Evolutionary conservation across 2,888 invertebrate genomes (phyloP), one percentile per base, ranked within the genome.

Genomic region (Heliconius charithonia): DNA sequence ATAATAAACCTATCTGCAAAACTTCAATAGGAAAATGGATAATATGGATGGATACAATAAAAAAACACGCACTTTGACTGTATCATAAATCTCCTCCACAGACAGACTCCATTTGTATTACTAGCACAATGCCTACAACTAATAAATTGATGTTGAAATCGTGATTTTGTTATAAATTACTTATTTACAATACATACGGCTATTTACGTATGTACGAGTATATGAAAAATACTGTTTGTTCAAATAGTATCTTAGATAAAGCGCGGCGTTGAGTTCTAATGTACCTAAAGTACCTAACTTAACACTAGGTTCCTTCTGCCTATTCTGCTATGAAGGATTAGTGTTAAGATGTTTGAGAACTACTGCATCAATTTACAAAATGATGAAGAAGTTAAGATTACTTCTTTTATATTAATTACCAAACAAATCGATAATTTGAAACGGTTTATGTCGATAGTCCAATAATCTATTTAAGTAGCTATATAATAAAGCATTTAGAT

Each of bases 401-500:
- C n/a, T 9, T 59, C 0, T 59, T n/a, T 59, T 59, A n/a, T n/a
- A 7, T 51, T 51, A 51, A 19, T 19, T 59, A 59, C 4, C 16
- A 51, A 51, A 51, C 3, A 51, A 19, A 51, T 51, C 19, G 51
- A 19, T 32, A 6, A 29, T 29, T 19, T 65, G 2, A 29, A 65
- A 32, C 63, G 16, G 27, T 32, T 13, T 41, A 41, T 51, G 19
- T 37, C 22, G 51, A 51, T 22, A 7, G 19, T 19, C 2, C 22
- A 51, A 51, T 29, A 51, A 45, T 7, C 13, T 32, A 37, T 32
- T 32, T 16, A 37, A 66, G 22, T 66, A 45, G 32, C 10, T 45
- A 56, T 51, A 37, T 71, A 77, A 71, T 71, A n/a, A 71, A 25
- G n/a, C 19, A 72, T 72, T 51, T 77, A 63, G 13, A 75, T 75